phyloP scores from a whole-genome alignment of 2,888 invertebrate species.

The Drosophila conformis region DNA sequence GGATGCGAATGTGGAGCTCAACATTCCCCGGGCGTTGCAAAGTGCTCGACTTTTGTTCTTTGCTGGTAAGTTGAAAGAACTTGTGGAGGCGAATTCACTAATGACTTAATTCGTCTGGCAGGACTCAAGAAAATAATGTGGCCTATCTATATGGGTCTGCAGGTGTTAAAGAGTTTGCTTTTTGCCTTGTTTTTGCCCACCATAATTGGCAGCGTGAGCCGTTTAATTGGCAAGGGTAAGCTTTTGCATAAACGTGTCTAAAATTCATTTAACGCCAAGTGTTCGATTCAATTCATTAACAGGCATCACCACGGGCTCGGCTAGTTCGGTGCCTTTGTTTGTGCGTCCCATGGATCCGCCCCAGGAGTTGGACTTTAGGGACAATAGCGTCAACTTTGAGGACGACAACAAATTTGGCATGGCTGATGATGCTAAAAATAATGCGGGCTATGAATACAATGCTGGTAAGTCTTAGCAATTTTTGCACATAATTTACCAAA shows the following conservation, averaged over 20 bases:
- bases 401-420: slow-evolving; percentile 78
- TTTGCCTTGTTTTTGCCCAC: slow-evolving; percentile 94
- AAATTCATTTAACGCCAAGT: neutral
- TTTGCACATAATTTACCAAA: neutral
- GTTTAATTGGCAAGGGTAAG: slow-evolving; percentile 93
- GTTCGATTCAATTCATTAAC: slow-evolving; percentile 15
- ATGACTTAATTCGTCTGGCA: slow-evolving; percentile 86
- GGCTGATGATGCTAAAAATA: slow-evolving; percentile 60
- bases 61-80: slow-evolving; percentile 85
- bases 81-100: neutral
- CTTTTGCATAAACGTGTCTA: neutral
- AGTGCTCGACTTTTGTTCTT: slow-evolving; percentile 88
- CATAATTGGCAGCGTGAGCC: slow-evolving; percentile 92
- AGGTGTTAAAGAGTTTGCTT: slow-evolving; percentile 92
- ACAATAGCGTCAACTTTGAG: slow-evolving; percentile 87
- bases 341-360: slow-evolving; percentile 85
- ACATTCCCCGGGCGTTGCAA: slow-evolving; percentile 87
- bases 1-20: slow-evolving; percentile 86
- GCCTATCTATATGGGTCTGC: slow-evolving; percentile 92
- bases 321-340: slow-evolving; percentile 82
- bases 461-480: slow-evolving; percentile 70
- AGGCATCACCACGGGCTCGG: slow-evolving; percentile 84
- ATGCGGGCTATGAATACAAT: slow-evolving; percentile 78
- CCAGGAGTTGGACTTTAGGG: slow-evolving; percentile 92
- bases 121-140: slow-evolving; percentile 93